Base-by-base conservation (phyloP, 2,797 vertebrate species). In the Hirundo rustica region DNA sequence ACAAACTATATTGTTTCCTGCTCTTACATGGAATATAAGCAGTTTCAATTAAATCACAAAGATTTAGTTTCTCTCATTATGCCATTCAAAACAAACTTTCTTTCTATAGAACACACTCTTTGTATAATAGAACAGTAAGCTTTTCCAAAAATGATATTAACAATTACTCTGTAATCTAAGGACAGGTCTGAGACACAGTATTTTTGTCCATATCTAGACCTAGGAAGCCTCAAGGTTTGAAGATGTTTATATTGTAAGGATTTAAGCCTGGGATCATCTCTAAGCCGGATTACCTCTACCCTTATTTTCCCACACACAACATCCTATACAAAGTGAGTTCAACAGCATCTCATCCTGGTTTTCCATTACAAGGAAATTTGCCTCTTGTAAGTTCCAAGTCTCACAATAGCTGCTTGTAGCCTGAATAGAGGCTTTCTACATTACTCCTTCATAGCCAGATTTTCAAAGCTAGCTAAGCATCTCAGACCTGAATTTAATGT, bases 31-130 rank as follows among this genome's bases (percentile, higher is more conserved):
- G 65, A 85, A 92, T 72, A 91, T 54, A 85, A 91, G 66, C 62
- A 58, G 17, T 38, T 62, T 53, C 0, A 0, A 51, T 89, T 83
- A 80, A 92, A 87, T 80, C 71, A 76, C 34, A 85, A 88, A 93
- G 70, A 92, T 94, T 93, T 85, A 48, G 32, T 92, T 96, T 66
- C 84, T 84, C n/a, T 53, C 34, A 20, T 87, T 71, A 71, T 86
- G 79, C 85, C 87, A 94, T 44, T 91, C 78, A 94, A 96, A 96
- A 94, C 51, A 96, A 96, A 91, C 78, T 66, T 89, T 36, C 34
- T 84, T 86, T 83, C 93, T 88, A 68, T 8, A 88, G 32, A 85
- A 84, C 27, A 62, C 79, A 84, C 89, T 89, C 76, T 88, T 93
- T 42, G 26, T 62, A 60, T 29, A 88, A 89, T 14, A 81, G 29